Conservation (phyloP, 2,113 vertebrate genomes). For the Orthonyx spaldingii region DNA sequence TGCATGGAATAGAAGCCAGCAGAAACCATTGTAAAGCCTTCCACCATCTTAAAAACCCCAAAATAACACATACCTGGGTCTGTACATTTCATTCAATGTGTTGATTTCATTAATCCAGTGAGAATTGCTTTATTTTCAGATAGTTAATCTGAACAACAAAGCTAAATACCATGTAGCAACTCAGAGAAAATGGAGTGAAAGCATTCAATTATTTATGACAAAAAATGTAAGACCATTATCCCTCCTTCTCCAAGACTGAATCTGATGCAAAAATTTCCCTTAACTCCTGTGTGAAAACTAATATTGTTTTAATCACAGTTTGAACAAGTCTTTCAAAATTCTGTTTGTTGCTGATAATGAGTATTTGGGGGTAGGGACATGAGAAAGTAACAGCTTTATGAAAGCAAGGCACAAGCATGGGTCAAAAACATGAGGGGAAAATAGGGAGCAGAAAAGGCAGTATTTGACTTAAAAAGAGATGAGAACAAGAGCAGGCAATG, state of each 20-base stretch:
- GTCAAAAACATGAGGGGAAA: background rate
- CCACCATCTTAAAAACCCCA: background rate
- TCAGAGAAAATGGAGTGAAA: background rate
- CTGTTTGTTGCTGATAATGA: background rate
- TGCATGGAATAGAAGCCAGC: background rate
- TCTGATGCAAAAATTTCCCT: background rate
- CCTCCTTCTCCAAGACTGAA: background rate
- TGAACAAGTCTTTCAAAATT: background rate
- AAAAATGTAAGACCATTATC: background rate
- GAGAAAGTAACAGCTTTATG: background rate
- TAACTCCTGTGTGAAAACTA: background rate
- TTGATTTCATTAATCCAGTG: background rate
- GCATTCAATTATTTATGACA: background rate
- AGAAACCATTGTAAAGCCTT: background rate
- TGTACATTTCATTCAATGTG: background rate
- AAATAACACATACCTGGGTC: accelerated
- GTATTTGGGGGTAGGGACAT: background rate
- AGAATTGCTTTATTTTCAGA: background rate
- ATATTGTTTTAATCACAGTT: background rate
- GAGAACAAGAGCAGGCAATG: background rate
- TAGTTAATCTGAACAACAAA: background rate
- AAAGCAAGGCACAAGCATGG: background rate
- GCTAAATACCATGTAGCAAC: background rate
- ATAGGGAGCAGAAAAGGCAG: background rate
- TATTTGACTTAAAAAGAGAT: background rate